These are phyloP conservation scores for Mya arenaria DNA, from an alignment of 1,140 invertebrate species.

Conservation along the genomic window DNA sequence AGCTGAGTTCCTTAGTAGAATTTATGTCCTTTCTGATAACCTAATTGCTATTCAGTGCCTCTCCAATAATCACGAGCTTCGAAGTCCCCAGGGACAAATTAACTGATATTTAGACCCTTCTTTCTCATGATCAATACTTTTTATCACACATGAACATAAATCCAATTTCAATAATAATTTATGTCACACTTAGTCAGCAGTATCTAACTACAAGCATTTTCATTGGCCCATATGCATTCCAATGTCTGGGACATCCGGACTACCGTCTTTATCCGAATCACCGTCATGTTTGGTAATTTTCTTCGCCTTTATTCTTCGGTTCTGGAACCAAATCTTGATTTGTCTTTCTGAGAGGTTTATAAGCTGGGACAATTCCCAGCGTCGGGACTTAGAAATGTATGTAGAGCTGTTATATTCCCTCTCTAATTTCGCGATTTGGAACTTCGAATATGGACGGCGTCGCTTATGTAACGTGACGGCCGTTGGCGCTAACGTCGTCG, in stretches of 20 bases:
- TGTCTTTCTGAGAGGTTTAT: slow-evolving; percentile 97
- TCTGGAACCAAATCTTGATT: slow-evolving; percentile 98
- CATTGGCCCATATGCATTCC: slow-evolving; percentile 60
- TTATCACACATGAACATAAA: no score
- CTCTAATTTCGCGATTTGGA: slow-evolving; percentile 96
- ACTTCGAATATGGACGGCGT: slow-evolving; percentile 96
- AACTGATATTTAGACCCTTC: no score
- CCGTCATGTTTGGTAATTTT: slow-evolving; percentile 77
- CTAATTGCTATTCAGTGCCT: no score
- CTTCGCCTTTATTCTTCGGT: slow-evolving; percentile 98
- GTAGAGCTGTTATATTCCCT: slow-evolving; percentile 98
- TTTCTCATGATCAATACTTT: no score
- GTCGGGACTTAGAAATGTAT: slow-evolving; percentile 95
- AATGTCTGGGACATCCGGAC: slow-evolving; percentile 51
- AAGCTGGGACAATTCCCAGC: slow-evolving; percentile 95
- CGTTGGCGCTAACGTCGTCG: slow-evolving; percentile 75
- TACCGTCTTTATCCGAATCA: slow-evolving; percentile 52
- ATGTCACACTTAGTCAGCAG: slow-evolving; percentile 39
- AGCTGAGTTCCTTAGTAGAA: no score
- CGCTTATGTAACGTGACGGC: slow-evolving; percentile 85
- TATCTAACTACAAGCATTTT: slow-evolving; percentile 25
- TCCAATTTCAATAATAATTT: no score
- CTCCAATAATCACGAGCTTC: no score
- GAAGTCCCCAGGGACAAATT: no score
- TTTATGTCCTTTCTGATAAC: no score